These are phyloP conservation scores for Hirtodrosophila confusa DNA, from an alignment of 2,888 invertebrate species.

Conservation along the genomic window DNA sequence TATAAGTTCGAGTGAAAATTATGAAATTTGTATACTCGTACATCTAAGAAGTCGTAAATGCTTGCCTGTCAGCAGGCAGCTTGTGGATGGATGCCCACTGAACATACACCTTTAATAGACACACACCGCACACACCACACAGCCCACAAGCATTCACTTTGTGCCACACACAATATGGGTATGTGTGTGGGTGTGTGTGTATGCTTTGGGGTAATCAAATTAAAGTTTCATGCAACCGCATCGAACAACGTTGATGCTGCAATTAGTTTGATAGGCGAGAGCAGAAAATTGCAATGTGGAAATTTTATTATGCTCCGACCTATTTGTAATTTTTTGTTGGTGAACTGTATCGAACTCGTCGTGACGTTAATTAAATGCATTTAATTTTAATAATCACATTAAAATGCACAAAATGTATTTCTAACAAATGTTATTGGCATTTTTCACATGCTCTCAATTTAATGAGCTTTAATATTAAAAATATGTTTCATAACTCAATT, in stretches of 20 bases:
- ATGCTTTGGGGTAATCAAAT: conserved; percentile 54
- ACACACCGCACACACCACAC: conserved; percentile 5
- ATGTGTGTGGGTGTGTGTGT: conserved; percentile 8
- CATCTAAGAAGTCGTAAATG: conserved; percentile 71
- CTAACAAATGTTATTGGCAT: conserved; percentile 16
- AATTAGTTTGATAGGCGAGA: conserved; percentile 45
- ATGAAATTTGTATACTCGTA: conserved; percentile 59
- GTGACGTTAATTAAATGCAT: conserved; percentile 40
- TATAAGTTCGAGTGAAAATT: conserved; percentile 49
- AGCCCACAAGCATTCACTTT: conserved; percentile 30
- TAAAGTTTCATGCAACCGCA: conserved; percentile 51
- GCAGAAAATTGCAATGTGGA: conserved; percentile 40
- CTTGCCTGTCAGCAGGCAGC: conserved; percentile 39
- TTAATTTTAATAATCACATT: conserved; percentile 33
- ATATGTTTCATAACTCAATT: conserved; percentile 32
- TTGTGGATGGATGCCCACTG: conserved; percentile 18
- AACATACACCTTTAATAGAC: conserved; percentile 7
- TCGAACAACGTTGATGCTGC: conserved; percentile 45
- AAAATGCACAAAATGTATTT: conserved; percentile 20
- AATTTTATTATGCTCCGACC: conserved; percentile 52
- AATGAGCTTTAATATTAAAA: conserved; percentile 32
- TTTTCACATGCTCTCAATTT: conserved; percentile 14
- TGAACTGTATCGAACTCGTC: conserved; percentile 15
- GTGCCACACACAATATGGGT: conserved; percentile 1
- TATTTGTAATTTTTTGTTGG: conserved; percentile 4